Evolutionary conservation across 2,888 invertebrate species (phyloP).

Genomic region (Margaritifera margaritifera): DNA sequence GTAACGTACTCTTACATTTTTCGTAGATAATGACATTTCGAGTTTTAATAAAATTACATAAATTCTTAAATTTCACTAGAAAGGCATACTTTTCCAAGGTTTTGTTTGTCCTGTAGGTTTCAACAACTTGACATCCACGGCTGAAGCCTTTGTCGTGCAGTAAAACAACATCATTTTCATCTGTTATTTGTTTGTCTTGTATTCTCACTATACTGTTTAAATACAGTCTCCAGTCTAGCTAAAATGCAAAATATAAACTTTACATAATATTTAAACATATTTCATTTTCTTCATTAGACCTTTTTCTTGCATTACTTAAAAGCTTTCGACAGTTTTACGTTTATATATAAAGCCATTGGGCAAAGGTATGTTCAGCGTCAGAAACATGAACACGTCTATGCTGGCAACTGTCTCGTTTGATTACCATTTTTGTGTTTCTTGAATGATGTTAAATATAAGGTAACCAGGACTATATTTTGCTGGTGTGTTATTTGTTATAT

Average conservation of each 20-base stretch:
- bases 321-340: background rate
- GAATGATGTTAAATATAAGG: no score
- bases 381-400: no score
- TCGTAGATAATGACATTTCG: no score
- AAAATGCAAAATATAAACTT: slow-evolving; percentile 11
- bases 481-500: no score
- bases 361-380: background rate
- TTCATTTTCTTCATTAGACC: no score
- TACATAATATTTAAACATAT: no score
- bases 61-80: background rate
- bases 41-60: background rate
- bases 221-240: slow-evolving; percentile 51
- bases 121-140: slow-evolving; percentile 35
- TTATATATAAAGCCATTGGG: background rate
- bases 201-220: slow-evolving; percentile 33
- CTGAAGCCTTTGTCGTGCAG: slow-evolving; percentile 47
- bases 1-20: no score
- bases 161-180: slow-evolving; percentile 40
- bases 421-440: no score
- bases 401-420: no score
- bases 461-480: no score
- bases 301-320: background rate
- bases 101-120: slow-evolving; percentile 37
- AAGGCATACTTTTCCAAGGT: slow-evolving; percentile 27
- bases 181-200: slow-evolving; percentile 16